Conservation (phyloP, 2,888 invertebrate species). For the Gortyna flavago region DNA sequence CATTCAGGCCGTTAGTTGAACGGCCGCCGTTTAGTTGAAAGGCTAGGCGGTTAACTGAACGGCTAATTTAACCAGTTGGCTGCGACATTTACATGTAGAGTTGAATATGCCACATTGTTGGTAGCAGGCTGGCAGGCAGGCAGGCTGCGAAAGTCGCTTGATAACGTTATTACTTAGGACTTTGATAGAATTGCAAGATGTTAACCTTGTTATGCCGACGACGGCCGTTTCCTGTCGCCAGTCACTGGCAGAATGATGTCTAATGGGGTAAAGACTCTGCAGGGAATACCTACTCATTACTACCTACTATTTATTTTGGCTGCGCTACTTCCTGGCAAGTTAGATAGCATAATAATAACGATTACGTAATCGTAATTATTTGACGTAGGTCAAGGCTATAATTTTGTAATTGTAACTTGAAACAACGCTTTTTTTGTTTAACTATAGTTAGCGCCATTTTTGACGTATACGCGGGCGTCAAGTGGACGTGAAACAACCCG, state of each 20-base stretch:
- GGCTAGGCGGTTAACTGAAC: too few species aligned
- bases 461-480: too few species aligned
- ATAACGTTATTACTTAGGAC: slow-evolving; percentile 79
- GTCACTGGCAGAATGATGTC: slow-evolving; percentile 71
- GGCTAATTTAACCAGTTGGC: too few species aligned
- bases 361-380: too few species aligned
- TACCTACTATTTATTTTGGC: too few species aligned
- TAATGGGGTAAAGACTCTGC: slow-evolving; percentile 77
- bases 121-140: slow-evolving; percentile 43
- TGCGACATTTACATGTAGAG: slow-evolving; percentile 66
- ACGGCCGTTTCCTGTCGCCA: slow-evolving; percentile 77
- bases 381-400: too few species aligned
- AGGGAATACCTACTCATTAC: slow-evolving; percentile 58
- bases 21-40: too few species aligned
- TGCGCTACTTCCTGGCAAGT: background rate
- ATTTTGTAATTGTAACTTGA: too few species aligned
- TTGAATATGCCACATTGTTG: slow-evolving; percentile 65
- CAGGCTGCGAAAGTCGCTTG: slow-evolving; percentile 68
- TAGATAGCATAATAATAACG: background rate
- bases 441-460: too few species aligned
- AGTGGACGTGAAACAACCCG: too few species aligned
- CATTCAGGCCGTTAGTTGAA: too few species aligned
- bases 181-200: slow-evolving; percentile 82
- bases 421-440: too few species aligned
- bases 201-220: slow-evolving; percentile 82